Percentiles rank a stretch among this genome's conserved stretches.
Conservation (phyloP, 2,113 vertebrate genomes). For the Lasiurus borealis region DNA sequence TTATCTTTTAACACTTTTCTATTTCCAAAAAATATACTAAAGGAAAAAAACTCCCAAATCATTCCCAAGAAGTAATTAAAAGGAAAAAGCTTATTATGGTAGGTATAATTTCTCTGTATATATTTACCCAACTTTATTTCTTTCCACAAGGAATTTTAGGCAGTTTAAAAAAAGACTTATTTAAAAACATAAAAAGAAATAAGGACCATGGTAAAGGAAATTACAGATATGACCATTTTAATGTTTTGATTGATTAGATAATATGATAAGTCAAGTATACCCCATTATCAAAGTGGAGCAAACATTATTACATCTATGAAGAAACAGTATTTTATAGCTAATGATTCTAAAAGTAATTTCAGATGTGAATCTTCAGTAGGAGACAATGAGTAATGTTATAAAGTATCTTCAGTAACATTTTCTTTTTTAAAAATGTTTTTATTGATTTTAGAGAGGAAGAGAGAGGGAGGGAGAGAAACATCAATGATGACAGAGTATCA, state of each 20-base stretch:
- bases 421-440: neutral
- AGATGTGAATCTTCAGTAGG: constrained; percentile 7
- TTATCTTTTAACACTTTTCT: neutral
- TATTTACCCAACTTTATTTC: neutral
- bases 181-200: neutral
- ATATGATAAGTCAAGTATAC: neutral
- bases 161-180: neutral
- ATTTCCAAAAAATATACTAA: neutral
- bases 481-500: too few relatives aligned
- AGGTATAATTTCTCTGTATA: neutral
- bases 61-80: constrained; percentile 16
- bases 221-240: neutral
- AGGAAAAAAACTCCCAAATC: neutral
- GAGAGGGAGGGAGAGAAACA: too few relatives aligned
- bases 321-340: neutral
- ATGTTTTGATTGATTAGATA: constrained; percentile 36
- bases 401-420: constrained; percentile 25
- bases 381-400: neutral
- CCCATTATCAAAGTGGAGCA: neutral
- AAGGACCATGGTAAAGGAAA: neutral
- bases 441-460: too few relatives aligned
- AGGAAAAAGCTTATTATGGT: neutral
- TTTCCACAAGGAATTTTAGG: neutral
- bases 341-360: constrained; percentile 37
- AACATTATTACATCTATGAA: neutral